Evolutionary conservation across 2,888 invertebrate genomes (phyloP).

Genomic region (Eupsilia transversa): DNA sequence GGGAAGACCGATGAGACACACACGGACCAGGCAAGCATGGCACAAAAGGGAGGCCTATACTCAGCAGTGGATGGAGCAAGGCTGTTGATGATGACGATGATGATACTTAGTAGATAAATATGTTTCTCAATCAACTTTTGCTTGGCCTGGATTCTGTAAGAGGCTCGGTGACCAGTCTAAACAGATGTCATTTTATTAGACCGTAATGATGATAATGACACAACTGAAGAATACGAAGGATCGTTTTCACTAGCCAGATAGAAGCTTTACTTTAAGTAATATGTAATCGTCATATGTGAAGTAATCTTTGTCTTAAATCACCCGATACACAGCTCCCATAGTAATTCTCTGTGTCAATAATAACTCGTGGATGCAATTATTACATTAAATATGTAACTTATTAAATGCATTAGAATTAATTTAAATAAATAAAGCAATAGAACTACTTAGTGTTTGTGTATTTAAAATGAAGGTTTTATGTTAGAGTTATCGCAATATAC

Average conservation of each 20-base stretch:
- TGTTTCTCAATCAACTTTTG: background rate
- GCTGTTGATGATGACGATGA: too few species aligned
- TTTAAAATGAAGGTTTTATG: constrained; percentile 28
- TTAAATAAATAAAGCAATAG: constrained; percentile 33
- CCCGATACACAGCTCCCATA: background rate
- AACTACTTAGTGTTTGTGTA: constrained; percentile 8
- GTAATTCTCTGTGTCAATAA: background rate
- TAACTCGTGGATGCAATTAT: constrained; percentile 13
- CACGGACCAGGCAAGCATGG: too few species aligned
- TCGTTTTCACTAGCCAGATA: too few species aligned
- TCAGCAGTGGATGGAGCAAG: too few species aligned
- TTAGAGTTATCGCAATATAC: background rate
- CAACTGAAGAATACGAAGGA: background rate
- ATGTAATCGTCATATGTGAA: background rate
- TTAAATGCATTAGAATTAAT: constrained; percentile 25
- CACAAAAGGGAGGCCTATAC: too few species aligned
- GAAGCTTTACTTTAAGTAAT: background rate
- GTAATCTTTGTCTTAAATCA: background rate
- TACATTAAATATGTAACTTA: constrained; percentile 40
- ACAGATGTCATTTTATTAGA: background rate
- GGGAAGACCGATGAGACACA: too few species aligned
- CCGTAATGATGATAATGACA: too few species aligned
- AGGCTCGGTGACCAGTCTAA: background rate
- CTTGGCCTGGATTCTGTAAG: background rate
- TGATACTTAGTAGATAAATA: background rate